Evolutionary conservation across 1,140 invertebrate species (phyloP).

Genomic region (Rhynchophorus ferrugineus): DNA sequence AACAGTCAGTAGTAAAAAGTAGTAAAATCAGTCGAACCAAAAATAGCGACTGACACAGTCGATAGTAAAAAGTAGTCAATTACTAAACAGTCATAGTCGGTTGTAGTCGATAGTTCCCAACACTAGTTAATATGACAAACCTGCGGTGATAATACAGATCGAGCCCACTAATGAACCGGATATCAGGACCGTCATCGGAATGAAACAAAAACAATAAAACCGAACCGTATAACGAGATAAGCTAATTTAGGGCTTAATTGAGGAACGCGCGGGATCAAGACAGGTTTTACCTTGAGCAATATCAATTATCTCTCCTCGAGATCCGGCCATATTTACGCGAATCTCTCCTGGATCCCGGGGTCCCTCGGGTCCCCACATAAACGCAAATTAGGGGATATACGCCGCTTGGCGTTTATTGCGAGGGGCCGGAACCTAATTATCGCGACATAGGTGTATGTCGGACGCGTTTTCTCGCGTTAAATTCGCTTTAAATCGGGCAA

Average conservation of each 20-base stretch:
- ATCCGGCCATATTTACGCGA: slow-evolving; percentile 3
- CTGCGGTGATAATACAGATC: no score
- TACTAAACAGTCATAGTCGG: no score
- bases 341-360: not conserved
- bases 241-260: not conserved
- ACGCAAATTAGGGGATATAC: not conserved
- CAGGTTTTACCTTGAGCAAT: not conserved
- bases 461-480: not conserved
- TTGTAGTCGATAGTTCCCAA: no score
- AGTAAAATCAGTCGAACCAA: no score
- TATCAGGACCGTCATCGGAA: no score
- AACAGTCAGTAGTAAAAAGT: no score
- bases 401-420: not conserved
- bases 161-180: no score
- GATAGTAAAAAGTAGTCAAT: no score
- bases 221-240: no score
- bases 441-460: not conserved
- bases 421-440: not conserved
- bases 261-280: not conserved
- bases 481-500: not conserved
- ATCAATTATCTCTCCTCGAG: not conserved
- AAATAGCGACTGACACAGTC: no score
- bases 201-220: no score
- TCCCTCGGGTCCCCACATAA: not conserved
- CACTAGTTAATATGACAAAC: no score